Evolutionary conservation across 2,888 invertebrate genomes (phyloP), one percentile per base, ranked within the genome.

Genomic region (Helleia helle): DNA sequence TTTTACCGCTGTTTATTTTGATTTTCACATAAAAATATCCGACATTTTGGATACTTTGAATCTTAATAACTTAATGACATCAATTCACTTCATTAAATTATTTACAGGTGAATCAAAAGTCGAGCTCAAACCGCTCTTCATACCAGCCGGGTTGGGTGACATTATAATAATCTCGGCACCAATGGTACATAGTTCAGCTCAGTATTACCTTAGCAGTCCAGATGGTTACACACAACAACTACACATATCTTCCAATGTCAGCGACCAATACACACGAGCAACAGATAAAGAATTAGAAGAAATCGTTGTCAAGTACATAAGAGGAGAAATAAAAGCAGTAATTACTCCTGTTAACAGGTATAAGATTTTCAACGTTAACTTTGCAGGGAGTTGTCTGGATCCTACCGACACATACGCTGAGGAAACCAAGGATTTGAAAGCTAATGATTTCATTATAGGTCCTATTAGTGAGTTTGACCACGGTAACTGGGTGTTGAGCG

Each of bases 401-500:
- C 28, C n/a, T 2, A 28, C 11, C 0, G 42, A 58, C 8, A 36
- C 46, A 1, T 52, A 64, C 12, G 50, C 43, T 5, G 41, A 54
- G 0, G 43, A 54, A 15, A 48, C 49, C 11, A 43, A 22, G 2
- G 11, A 38, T 2, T 52, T 73, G 53, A 50, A 51, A 12, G 38
- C 41, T 0, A 64, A 71, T 42, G 72, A 79, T 3, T 66, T 74
- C 43, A 50, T 65, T 38, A 57, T 83, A 1, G 83, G 83, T 1
- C 83, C 83, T 1, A 26, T 83, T 4, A 12, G 17, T 3, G 55
- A 57, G 2, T 61, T 65, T 0, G 71, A 81, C 26, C 62, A 74
- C 38, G 83, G 83, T 0, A 84, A 84, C 42, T 84, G 83, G 83
- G 62, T 76, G 25, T 41, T 83, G 0, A 76, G 75, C 36, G 47